Conservation (phyloP, 1,140 invertebrate genomes). For the Pinna nobilis region DNA sequence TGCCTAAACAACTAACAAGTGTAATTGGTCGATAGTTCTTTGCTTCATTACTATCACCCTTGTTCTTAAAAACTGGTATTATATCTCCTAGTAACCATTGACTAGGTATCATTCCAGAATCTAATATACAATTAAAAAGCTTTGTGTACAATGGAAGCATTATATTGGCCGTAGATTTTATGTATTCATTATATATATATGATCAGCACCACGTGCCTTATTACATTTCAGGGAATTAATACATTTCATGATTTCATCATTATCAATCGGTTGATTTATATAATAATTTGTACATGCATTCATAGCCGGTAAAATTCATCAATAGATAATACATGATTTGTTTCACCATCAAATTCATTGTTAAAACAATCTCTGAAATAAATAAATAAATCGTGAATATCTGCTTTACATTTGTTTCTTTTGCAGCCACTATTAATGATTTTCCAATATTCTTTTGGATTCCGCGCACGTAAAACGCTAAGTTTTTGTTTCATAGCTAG, state of each 20-base stretch:
- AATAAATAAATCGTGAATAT: background rate
- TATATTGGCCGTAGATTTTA: background rate
- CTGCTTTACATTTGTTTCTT: background rate
- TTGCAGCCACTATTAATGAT: background rate
- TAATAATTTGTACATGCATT: background rate
- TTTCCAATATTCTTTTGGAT: slow-evolving; percentile 17
- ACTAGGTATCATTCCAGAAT: background rate
- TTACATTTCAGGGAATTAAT: slow-evolving; percentile 20
- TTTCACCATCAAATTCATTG: background rate
- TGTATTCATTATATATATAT: slow-evolving; percentile 13
- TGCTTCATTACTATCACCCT: background rate
- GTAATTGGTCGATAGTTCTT: slow-evolving; percentile 1
- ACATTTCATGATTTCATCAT: slow-evolving; percentile 9
- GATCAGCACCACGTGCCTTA: slow-evolving; percentile 15
- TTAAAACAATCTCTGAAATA: background rate
- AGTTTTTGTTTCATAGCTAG: background rate
- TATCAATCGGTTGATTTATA: background rate
- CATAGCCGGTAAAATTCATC: background rate
- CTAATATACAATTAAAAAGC: background rate
- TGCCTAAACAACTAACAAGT: no score
- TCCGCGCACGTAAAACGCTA: background rate
- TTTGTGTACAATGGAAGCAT: slow-evolving; percentile 2
- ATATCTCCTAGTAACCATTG: background rate
- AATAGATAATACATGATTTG: background rate
- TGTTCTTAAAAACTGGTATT: slow-evolving; percentile 10